A percentile compares a stretch with the other conserved stretches of the same genome.
These are phyloP conservation scores for Lindbergichthys nudifrons DNA, from an alignment of 2,797 vertebrate genomes.

Conservation along the genomic window DNA sequence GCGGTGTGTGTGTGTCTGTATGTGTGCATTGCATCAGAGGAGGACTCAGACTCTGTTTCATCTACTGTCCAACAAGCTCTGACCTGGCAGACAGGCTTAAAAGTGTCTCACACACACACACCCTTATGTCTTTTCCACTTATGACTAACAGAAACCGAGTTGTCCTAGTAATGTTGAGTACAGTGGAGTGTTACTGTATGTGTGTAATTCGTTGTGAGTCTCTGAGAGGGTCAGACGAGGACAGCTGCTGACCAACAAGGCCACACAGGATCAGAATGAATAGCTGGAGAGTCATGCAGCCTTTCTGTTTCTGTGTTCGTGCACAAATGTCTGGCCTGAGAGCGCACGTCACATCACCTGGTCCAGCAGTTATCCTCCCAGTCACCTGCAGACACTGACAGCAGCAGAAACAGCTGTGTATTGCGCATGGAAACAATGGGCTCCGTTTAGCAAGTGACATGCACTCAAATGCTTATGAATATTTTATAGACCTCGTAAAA, in stretches of 20 bases:
- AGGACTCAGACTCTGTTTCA: conserved; percentile 35
- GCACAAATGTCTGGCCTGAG: conserved; percentile 20
- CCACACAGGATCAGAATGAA: conserved; percentile 29
- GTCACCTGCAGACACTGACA: conserved; percentile 34
- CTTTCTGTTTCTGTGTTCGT: conserved; percentile 31
- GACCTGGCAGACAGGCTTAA: conserved; percentile 60
- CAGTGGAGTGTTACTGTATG: not conserved
- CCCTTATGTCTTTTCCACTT: conserved; percentile 45
- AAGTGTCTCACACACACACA: conserved; percentile 47
- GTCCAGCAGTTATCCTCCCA: conserved; percentile 23
- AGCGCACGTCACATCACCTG: conserved; percentile 21
- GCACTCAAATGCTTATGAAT: not conserved
- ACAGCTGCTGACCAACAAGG: conserved; percentile 5
- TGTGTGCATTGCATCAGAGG: not conserved
- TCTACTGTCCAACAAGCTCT: conserved; percentile 53
- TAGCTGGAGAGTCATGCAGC: conserved; percentile 29
- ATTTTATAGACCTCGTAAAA: not conserved
- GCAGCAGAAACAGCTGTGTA: conserved; percentile 32
- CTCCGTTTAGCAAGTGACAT: not conserved
- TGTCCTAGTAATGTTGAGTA: not conserved
- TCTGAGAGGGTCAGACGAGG: conserved; percentile 23
- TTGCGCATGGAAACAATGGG: not conserved
- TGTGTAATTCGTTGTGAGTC: conserved; percentile 1
- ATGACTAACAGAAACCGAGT: conserved; percentile 20
- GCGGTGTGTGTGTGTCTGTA: conserved; percentile 15